A percentile compares a stretch with the other conserved stretches of the same genome.
Evolutionary conservation across 2,113 vertebrate genomes (phyloP).

Genomic region (Nyctereutes procyonoides): DNA sequence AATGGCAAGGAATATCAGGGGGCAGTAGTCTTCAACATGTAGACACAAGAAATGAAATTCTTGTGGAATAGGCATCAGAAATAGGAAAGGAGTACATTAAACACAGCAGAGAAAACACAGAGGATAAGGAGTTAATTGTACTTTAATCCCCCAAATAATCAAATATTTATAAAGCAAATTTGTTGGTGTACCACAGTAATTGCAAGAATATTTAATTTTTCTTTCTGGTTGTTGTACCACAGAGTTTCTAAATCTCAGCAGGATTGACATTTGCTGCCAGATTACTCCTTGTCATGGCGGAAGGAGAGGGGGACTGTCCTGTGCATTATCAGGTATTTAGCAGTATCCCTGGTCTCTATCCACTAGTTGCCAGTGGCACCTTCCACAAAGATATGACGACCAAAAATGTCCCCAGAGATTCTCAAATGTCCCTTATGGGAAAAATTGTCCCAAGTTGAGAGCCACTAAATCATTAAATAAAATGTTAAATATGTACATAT

Average conservation of each 20-base stretch:
- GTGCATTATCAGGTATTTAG: neutral
- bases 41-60: neutral
- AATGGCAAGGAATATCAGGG: neutral
- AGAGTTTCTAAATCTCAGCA: neutral
- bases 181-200: neutral
- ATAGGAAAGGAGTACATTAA: neutral
- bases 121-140: neutral
- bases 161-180: constrained; percentile 7
- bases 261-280: neutral
- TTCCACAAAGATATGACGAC: neutral
- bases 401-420: neutral
- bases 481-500: neutral
- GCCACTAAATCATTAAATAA: neutral
- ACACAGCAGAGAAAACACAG: neutral
- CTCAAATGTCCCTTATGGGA: neutral
- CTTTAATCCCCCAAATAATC: neutral
- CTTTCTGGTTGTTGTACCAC: neutral
- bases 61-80: neutral
- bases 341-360: neutral
- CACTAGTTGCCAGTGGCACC: neutral
- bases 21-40: neutral
- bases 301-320: neutral
- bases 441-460: neutral
- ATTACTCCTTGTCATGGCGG: neutral
- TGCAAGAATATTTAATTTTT: neutral